These are phyloP conservation scores for Decapterus maruadsi DNA, from an alignment of 2,797 vertebrate species.

Conservation along the genomic window DNA sequence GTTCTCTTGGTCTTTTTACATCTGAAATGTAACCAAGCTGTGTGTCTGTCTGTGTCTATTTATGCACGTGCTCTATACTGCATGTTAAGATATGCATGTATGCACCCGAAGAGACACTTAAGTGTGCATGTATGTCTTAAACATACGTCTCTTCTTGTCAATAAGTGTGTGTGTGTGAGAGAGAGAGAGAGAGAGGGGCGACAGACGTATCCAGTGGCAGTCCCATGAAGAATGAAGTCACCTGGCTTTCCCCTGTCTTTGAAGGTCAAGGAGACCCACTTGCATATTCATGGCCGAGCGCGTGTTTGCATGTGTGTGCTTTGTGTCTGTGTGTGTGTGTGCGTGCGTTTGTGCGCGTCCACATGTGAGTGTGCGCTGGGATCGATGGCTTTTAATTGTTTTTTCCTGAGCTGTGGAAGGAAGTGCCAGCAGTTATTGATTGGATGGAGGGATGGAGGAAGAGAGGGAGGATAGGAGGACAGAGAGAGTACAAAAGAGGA, in stretches of 20 bases:
- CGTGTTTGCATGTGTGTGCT: conserved; percentile 41
- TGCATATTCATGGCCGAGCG: conserved; percentile 96
- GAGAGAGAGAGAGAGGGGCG: conserved; percentile 35
- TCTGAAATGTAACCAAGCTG: background rate
- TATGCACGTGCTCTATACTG: background rate
- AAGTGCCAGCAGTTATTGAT: conserved; percentile 96
- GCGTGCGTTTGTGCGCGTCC: conserved; percentile 49
- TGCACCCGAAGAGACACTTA: conserved; percentile 50
- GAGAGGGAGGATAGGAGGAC: conserved; percentile 61
- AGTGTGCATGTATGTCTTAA: conserved; percentile 52
- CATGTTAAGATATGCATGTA: conserved; percentile 38
- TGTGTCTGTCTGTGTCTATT: background rate
- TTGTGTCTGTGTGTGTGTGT: conserved; percentile 19
- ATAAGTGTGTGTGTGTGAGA: conserved; percentile 51
- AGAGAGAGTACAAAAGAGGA: conserved; percentile 72
- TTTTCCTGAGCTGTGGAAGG: conserved; percentile 98
- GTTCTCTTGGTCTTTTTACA: too few relatives aligned
- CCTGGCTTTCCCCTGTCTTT: conserved; percentile 90
- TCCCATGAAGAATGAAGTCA: conserved; percentile 88
- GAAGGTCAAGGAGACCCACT: conserved; percentile 99
- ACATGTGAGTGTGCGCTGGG: conserved; percentile 68
- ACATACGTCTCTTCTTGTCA: conserved; percentile 49
- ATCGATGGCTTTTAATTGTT: conserved; percentile 99
- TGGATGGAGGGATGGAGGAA: conserved; percentile 68
- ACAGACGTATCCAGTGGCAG: conserved; percentile 79